phyloP scores from a whole-genome alignment of 37 sponge, comb jelly and placozoan genomes.

The Chondrosia reniformis region DNA sequence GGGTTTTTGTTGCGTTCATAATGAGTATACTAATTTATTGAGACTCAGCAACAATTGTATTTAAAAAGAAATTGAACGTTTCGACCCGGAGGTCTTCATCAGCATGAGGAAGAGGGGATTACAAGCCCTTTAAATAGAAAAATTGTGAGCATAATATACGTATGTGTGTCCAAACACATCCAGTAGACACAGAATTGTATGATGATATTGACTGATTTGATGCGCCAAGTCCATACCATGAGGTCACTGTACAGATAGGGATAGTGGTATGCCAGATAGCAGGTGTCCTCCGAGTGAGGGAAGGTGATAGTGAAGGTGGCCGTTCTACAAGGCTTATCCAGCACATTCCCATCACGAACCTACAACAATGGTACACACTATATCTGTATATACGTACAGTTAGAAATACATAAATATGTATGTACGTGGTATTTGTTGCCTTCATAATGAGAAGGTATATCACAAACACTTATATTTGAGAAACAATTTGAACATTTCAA shows the following conservation, averaged over 20 bases:
- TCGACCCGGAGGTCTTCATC: too few species aligned
- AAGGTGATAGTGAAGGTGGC: conserved; percentile 66
- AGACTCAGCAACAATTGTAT: too few species aligned
- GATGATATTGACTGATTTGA: too few species aligned
- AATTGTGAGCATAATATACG: background rate
- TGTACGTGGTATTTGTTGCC: background rate
- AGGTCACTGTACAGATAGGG: conserved; percentile 72
- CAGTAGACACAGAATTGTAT: too few species aligned
- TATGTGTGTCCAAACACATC: background rate
- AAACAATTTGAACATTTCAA: too few species aligned
- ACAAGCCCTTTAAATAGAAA: too few species aligned
- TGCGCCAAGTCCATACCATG: conserved; percentile 46
- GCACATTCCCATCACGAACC: background rate
- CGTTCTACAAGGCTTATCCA: conserved; percentile 44
- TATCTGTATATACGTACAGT: background rate
- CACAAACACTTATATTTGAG: too few species aligned
- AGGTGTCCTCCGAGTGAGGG: conserved; percentile 53
- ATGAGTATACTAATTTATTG: too few species aligned
- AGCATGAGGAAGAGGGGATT: too few species aligned
- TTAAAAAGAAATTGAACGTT: too few species aligned
- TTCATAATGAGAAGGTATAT: too few species aligned
- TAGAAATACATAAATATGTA: background rate
- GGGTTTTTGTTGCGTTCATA: too few species aligned
- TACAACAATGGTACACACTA: background rate
- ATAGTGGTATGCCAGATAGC: conserved; percentile 86